Conservation (phyloP, 35 echinoderm and acorn worm genomes). For the Eucidaris tribuloides region DNA sequence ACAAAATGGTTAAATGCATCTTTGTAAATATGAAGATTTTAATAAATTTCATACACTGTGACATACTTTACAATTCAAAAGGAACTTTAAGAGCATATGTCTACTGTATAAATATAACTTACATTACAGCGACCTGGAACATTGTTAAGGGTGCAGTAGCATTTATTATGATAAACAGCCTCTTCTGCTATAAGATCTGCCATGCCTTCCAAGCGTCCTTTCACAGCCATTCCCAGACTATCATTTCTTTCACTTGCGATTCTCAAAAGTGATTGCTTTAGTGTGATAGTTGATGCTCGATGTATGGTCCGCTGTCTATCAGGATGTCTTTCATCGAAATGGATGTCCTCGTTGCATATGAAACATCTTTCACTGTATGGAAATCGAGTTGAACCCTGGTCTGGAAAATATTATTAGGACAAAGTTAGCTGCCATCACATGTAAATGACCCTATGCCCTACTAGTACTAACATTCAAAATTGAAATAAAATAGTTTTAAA, state of each 20-base stretch:
- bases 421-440: not conserved
- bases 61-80: not conserved
- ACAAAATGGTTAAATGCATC: too few species aligned
- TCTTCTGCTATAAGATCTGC: slow-evolving; percentile 59
- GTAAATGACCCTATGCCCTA: not conserved
- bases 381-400: slow-evolving; percentile 21
- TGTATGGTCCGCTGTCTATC: slow-evolving; percentile 30
- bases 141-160: slow-evolving; percentile 9
- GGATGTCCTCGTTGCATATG: slow-evolving; percentile 38
- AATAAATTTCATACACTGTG: not conserved
- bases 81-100: too few species aligned
- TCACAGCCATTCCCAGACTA: slow-evolving; percentile 58
- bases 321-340: slow-evolving; percentile 45
- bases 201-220: slow-evolving; percentile 51
- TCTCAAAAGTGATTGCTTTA: slow-evolving; percentile 40
- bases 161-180: slow-evolving; percentile 41
- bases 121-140: slow-evolving; percentile 11
- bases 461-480: not conserved
- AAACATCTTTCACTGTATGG: slow-evolving; percentile 31
- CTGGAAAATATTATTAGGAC: slow-evolving; percentile 7
- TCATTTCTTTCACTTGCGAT: slow-evolving; percentile 41
- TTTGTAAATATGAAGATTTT: not conserved
- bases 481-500: not conserved
- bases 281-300: slow-evolving; percentile 31
- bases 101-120: too few species aligned